Evolutionary conservation across 2,113 vertebrate genomes (phyloP).

Genomic region (Dromas ardeola): DNA sequence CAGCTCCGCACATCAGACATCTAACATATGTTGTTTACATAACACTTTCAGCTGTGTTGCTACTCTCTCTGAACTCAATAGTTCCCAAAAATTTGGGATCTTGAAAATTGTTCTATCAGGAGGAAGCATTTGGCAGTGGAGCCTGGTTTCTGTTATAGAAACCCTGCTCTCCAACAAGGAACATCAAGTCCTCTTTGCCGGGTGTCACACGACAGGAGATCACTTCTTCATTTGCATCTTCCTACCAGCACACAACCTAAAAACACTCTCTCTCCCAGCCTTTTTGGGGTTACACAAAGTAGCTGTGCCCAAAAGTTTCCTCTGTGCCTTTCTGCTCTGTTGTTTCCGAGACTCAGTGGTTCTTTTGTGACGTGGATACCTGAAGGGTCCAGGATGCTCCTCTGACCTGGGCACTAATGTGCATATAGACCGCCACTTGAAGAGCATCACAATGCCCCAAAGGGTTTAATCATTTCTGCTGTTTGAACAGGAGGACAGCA

Average conservation of each 20-base stretch:
- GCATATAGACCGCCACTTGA: background rate
- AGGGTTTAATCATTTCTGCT: background rate
- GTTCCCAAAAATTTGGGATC: conserved; percentile 41
- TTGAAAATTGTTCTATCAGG: conserved; percentile 10
- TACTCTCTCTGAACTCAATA: conserved; percentile 50
- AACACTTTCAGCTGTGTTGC: conserved; percentile 52
- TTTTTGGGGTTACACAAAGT: background rate
- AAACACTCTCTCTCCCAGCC: background rate
- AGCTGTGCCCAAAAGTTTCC: background rate
- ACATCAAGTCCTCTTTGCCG: background rate
- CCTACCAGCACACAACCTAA: background rate
- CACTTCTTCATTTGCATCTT: background rate
- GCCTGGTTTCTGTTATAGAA: background rate
- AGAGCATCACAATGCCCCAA: background rate
- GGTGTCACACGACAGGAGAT: background rate
- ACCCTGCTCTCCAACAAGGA: conserved; percentile 6
- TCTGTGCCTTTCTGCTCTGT: background rate
- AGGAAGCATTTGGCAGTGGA: conserved; percentile 7
- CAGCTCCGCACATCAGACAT: conserved; percentile 3
- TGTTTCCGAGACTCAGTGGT: background rate
- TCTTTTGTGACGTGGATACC: background rate
- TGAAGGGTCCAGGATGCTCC: background rate
- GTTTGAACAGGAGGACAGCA: background rate
- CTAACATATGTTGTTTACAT: conserved; percentile 50
- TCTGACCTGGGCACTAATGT: background rate